Percentiles rank a stretch among this genome's conserved stretches.
These are phyloP conservation scores for Aptenodytes patagonicus DNA, from an alignment of 2,113 vertebrate species.

Conservation along the genomic window DNA sequence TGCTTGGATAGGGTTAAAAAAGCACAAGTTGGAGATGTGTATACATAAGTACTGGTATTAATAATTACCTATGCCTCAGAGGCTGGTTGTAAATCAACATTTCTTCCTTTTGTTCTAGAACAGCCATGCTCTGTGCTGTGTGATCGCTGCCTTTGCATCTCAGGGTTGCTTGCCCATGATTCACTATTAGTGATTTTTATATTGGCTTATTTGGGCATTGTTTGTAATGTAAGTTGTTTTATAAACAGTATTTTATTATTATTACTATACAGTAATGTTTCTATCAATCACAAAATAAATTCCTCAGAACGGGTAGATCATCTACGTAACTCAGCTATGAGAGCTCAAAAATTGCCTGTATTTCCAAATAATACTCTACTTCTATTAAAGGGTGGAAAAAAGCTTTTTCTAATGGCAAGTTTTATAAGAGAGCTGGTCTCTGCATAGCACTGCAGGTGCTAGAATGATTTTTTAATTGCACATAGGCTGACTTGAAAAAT, in stretches of 20 bases:
- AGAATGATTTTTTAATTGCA: not conserved
- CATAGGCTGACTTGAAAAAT: not conserved
- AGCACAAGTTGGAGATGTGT: not conserved
- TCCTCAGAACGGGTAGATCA: not conserved
- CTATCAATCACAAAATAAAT: slow-evolving; percentile 17
- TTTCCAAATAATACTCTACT: not conserved
- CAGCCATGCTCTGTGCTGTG: not conserved
- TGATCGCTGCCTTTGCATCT: not conserved
- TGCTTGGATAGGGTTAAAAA: not conserved
- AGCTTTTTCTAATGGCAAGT: not conserved
- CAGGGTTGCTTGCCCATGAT: not conserved
- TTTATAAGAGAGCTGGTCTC: not conserved
- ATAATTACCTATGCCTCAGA: not conserved
- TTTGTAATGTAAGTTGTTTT: slow-evolving; percentile 17
- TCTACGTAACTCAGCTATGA: not conserved
- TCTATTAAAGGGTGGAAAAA: not conserved
- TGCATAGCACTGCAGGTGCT: not conserved
- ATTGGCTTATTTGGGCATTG: not conserved
- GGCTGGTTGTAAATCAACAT: not conserved
- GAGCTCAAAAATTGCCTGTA: not conserved
- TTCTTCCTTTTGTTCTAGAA: not conserved
- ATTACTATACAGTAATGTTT: not conserved
- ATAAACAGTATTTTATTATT: slow-evolving; percentile 22
- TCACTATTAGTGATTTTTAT: not conserved
- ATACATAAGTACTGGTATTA: not conserved